Evolutionary conservation across 2,113 vertebrate species (phyloP).

Genomic region (Leptodactylus fuscus): DNA sequence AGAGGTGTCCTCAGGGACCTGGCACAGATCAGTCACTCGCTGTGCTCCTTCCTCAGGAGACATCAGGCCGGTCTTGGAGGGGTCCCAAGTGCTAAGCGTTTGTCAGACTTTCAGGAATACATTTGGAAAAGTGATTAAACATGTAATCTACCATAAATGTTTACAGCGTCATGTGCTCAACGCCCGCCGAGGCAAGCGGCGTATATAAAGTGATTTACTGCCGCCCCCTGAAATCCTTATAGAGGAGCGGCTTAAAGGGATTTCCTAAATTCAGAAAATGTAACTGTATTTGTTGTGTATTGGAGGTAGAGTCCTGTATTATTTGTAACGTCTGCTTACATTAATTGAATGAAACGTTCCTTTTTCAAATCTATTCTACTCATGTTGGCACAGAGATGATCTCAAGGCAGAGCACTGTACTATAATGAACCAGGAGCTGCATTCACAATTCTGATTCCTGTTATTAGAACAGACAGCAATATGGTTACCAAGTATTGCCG

Average conservation of each 20-base stretch:
- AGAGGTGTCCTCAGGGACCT: background rate
- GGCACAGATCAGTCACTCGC: background rate
- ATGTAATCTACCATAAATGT: background rate
- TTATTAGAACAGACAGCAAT: background rate
- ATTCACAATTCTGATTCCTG: no score
- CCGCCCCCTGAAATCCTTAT: background rate
- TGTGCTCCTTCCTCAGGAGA: background rate
- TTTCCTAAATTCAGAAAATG: no score
- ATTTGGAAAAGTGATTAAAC: constrained; percentile 42
- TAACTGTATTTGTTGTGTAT: no score
- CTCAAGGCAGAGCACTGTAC: background rate
- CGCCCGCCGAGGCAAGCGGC: background rate
- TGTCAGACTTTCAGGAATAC: constrained; percentile 43
- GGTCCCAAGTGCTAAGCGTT: constrained; percentile 22
- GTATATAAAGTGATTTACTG: background rate
- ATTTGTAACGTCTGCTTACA: no score
- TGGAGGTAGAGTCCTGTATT: no score
- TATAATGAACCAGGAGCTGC: background rate
- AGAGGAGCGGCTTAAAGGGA: no score
- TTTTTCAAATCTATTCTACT: background rate
- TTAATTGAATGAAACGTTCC: background rate
- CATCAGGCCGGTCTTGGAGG: background rate
- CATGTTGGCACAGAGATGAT: background rate
- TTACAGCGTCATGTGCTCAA: background rate
- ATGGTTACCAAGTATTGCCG: no score